Evolutionary conservation across 2,113 vertebrate genomes (phyloP).

Genomic region (Stictonetta naevosa): DNA sequence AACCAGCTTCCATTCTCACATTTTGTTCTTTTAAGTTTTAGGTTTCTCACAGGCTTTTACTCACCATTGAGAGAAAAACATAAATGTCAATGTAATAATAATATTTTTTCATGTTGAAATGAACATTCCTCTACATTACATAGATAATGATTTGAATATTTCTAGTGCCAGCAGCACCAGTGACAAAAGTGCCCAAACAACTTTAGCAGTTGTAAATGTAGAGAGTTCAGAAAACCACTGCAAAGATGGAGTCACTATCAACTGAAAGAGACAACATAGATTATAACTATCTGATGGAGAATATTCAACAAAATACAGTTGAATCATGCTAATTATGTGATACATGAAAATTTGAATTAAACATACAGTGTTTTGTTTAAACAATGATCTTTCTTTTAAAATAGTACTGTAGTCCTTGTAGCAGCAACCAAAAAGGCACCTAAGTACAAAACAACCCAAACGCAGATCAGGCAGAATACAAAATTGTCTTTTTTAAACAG

Average conservation of each 20-base stretch:
- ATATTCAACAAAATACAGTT: neutral
- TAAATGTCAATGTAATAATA: neutral
- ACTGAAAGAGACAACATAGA: neutral
- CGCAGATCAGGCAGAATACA: neutral
- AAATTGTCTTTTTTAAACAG: neutral
- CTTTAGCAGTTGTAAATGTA: neutral
- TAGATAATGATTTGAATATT: neutral
- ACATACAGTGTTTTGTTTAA: slow-evolving; percentile 32
- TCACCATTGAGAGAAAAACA: neutral
- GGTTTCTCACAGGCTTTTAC: neutral
- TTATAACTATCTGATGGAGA: neutral
- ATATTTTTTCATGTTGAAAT: neutral
- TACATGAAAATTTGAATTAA: neutral
- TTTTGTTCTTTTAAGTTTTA: neutral
- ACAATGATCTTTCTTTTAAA: slow-evolving; percentile 16
- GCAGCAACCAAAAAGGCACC: slow-evolving; percentile 68
- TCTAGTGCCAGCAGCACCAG: neutral
- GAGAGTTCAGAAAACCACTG: neutral
- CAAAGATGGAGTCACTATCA: neutral
- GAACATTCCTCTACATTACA: neutral
- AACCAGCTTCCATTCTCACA: neutral
- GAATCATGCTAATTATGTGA: neutral
- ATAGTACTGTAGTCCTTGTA: slow-evolving; percentile 36
- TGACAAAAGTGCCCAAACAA: neutral
- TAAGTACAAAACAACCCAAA: slow-evolving; percentile 23